Evolutionary conservation across 2,888 invertebrate genomes (phyloP).

Genomic region (Harpalus rubripes): DNA sequence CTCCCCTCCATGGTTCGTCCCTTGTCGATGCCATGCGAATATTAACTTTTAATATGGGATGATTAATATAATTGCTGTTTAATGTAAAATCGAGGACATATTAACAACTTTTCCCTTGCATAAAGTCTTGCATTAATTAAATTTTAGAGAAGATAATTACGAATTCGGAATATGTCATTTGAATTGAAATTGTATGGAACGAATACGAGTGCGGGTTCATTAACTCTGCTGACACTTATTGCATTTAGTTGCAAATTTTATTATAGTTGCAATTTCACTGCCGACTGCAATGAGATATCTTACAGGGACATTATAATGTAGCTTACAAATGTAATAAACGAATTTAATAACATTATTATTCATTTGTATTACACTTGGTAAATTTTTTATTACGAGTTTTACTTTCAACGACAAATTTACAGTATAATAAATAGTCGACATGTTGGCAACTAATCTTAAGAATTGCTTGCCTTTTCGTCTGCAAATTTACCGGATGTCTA

Average conservation of each 20-base stretch:
- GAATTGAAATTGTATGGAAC: conserved; percentile 25
- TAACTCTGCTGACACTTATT: not conserved
- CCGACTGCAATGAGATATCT: not conserved
- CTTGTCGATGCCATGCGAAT: conserved; percentile 23
- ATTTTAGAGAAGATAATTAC: conserved; percentile 9
- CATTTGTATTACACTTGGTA: too few relatives aligned
- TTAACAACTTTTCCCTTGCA: conserved; percentile 38
- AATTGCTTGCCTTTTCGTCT: too few relatives aligned
- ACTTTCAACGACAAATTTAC: too few relatives aligned
- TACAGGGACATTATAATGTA: too few relatives aligned
- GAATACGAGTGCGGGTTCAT: not conserved
- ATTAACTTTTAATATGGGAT: conserved; percentile 58
- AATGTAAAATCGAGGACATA: conserved; percentile 57
- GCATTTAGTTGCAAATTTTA: not conserved
- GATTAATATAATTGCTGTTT: conserved; percentile 60
- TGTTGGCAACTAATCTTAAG: too few relatives aligned
- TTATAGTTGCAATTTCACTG: not conserved
- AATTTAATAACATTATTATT: too few relatives aligned
- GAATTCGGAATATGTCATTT: not conserved
- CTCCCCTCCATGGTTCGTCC: not conserved
- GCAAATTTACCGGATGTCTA: too few relatives aligned
- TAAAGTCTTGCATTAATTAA: conserved; percentile 23
- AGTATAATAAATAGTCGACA: too few relatives aligned
- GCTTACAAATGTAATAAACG: too few relatives aligned
- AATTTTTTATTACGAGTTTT: too few relatives aligned